These are phyloP conservation scores for Cydia amplana DNA, from an alignment of 1,140 invertebrate species.

Conservation along the genomic window DNA sequence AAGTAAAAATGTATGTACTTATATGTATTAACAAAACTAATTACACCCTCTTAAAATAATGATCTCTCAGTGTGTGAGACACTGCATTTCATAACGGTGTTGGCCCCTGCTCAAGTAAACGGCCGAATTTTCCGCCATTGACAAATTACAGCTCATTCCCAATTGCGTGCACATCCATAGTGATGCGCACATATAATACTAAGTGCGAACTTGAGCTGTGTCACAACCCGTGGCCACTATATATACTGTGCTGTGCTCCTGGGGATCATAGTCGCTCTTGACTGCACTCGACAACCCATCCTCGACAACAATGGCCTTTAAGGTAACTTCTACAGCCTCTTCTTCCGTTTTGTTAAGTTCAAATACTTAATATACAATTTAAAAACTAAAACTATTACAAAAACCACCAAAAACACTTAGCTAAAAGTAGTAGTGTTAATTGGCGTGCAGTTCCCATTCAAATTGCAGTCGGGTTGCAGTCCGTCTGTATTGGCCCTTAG, in stretches of 20 bases:
- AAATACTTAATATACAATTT: too few species aligned
- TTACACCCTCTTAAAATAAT: conserved; percentile 21
- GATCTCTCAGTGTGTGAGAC: too few species aligned
- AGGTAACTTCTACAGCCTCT: conserved; percentile 50
- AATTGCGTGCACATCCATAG: conserved; percentile 70
- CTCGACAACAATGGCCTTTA: conserved; percentile 64
- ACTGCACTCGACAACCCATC: conserved; percentile 56
- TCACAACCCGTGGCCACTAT: conserved; percentile 64
- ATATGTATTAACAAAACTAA: conserved; percentile 10
- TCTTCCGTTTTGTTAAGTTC: neutral
- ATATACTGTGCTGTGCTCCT: conserved; percentile 60
- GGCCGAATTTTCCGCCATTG: conserved; percentile 69
- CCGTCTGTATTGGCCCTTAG: too few species aligned
- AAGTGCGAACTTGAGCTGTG: conserved; percentile 66
- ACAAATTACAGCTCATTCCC: conserved; percentile 73
- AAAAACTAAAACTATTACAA: too few species aligned
- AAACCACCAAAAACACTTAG: too few species aligned
- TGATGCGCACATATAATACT: conserved; percentile 69
- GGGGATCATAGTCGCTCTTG: conserved; percentile 65
- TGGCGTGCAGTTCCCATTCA: too few species aligned
- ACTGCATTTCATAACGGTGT: conserved; percentile 59
- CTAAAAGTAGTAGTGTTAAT: too few species aligned
- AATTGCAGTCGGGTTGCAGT: too few species aligned
- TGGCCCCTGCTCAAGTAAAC: conserved; percentile 70
- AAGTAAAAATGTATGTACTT: too few species aligned